Base-by-base conservation (phyloP, 2,888 invertebrate species). In the Synanthedon myopaeformis region DNA sequence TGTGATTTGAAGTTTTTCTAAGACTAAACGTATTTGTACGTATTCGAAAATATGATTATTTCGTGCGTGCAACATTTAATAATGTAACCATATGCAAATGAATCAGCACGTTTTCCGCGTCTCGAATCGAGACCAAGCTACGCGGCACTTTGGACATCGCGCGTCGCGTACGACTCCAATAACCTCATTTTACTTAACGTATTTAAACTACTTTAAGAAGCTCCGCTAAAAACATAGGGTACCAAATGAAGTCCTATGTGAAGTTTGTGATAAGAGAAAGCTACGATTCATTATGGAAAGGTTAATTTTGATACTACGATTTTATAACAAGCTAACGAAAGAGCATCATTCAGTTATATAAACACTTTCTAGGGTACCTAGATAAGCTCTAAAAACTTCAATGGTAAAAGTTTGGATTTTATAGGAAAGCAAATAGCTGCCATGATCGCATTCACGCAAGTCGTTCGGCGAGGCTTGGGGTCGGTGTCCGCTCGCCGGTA, bases 401-500 rank as follows among this genome's bases (percentile, higher is more conserved):
- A 56, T 52, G 53, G 56, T 56, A 56, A 71, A 72, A 68, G 67
- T 63, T 60, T 57, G 61, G 60, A 60, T 35, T 69, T 64, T 71
- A 79, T 80, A 77, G 82, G 35, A 80, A 84, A 85, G 82, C 80
- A 76, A 69, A 76, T 74, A 80, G 85, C 84, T 82, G 87, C 86
- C 87, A 88, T 88, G 85, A 86, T 82, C 87, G 88, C 85, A 74
- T 74, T 76, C 84, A 88, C 89, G 87, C 86, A 87, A 83, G 78
- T 76, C 79, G 79, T 76, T 78, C 82, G 78, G 75, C 79, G 74
- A 83, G 84, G 90, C 89, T 90, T 90, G 90, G 90, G 90, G 90
- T 91, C 90, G 90, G 88, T 90, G 90, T 84, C 90, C 90, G 90
- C 89, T 84, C 81, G 88, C 89, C 89, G 89, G 89, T 83, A 84